A percentile compares a stretch with the other conserved stretches of the same genome.
Conservation (phyloP, 2,797 vertebrate genomes). For the Lacerta bilineata region DNA sequence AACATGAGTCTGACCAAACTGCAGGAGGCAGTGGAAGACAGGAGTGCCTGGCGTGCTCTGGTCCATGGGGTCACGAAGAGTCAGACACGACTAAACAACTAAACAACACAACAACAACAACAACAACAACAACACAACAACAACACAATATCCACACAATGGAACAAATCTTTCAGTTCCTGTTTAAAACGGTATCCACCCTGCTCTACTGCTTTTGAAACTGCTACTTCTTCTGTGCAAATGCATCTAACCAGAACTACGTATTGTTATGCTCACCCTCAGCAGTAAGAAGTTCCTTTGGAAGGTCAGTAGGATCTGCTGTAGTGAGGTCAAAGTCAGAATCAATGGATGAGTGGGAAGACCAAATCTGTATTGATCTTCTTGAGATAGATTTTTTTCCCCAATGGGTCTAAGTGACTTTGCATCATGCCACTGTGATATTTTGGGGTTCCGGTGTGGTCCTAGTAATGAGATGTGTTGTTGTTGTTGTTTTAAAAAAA, state of each 20-base stretch:
- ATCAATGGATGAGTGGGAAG: too few relatives aligned
- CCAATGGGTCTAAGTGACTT: neutral
- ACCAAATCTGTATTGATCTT: neutral
- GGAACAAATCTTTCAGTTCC: neutral
- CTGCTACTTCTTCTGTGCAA: neutral
- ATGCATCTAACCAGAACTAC: neutral
- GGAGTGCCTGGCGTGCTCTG: too few relatives aligned
- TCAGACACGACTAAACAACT: too few relatives aligned
- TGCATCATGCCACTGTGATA: neutral
- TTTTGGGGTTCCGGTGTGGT: neutral
- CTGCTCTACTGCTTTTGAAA: neutral
- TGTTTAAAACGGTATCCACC: neutral
- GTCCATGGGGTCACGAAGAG: too few relatives aligned
- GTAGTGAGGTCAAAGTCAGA: too few relatives aligned
- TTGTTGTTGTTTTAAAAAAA: neutral
- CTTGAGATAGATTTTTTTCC: neutral
- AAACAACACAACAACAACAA: neutral
- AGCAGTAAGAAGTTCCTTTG: neutral
- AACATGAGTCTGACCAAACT: too few relatives aligned
- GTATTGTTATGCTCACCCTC: neutral
- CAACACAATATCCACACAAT: neutral
- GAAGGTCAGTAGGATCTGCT: too few relatives aligned
- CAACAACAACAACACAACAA: neutral
- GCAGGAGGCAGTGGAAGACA: too few relatives aligned
- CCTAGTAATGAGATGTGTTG: neutral